Base-by-base conservation (phyloP, 2,113 vertebrate genomes). In the Phycodurus eques region DNA sequence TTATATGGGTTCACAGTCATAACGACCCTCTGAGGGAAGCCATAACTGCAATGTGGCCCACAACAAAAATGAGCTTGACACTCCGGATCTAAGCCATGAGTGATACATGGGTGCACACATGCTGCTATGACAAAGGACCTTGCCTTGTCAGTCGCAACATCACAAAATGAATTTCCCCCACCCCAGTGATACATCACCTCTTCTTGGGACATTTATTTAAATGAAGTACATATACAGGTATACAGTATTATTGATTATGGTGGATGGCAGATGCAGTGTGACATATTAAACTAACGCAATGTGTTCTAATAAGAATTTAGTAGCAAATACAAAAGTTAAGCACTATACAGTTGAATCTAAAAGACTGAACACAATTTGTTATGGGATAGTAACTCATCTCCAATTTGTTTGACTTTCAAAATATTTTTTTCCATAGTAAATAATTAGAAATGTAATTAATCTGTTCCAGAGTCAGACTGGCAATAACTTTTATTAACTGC, bases 71-170 rank as follows among this genome's bases (percentile, higher is more conserved):
- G 27, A 27, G 27, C 27, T 27, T 27, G 27, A 1, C 27, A 27
- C 27, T 27, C 27, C 27, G 27, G 27, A 27, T 27, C 27, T 27
- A 27, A 27, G 27, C 27, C 27, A 82, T 80, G 66, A 85, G 79
- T 83, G 82, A 89, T 73, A 76, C 76, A 86, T 80, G 72, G 76
- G 80, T 60, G 59, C 68, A 71, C 31, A 42, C 72, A 54, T 33
- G 71, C 65, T 54, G 76, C 76, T 56, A 70, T 77, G 79, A 80
- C 75, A 72, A 78, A 77, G 69, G 44, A 57, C 73, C 67, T 67
- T 35, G 8, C 71, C 68, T 68, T 64, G 78, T 83, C 78, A 59
- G 57, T 71, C 72, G 63, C 57, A 69, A 64, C 64, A 49, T 66
- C 76, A 71, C 68, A 68, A 76, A 81, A 79, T 57, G 51, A 65